Base-by-base conservation (phyloP, 2,888 invertebrate genomes). In the Metellina segmentata region DNA sequence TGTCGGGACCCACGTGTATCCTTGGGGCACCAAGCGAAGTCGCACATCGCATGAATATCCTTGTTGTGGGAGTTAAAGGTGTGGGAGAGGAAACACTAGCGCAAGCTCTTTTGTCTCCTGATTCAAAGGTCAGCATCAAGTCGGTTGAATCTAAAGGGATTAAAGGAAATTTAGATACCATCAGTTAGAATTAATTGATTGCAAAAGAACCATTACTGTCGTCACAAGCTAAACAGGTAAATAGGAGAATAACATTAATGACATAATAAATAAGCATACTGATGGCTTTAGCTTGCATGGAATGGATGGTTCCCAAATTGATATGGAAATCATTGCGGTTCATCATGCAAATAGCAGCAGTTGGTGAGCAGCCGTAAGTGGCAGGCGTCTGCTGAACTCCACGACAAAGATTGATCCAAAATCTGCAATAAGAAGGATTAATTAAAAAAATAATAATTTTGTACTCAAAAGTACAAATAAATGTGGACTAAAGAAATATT, bases 371-470 rank as follows among this genome's bases (percentile, higher is more conserved):
- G 6, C 77, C 87, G 6, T 16, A 13, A 4, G 70, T 83, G 11
- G 8, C 20, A 4, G 13, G 4, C 6, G 72, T 75, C 16, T 48
- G 51, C n/a, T 83, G 90, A 20, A 90, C 69, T 51, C 90, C 92
- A 71, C 85, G 83, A 71, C 92, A 92, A n/a, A 92, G 13, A 51
- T 92, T 92, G 13, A 92, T 85, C 83, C 83, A 92, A 49, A 83
- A 92, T 0, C 92, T 92, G 20, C n/a, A 70, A 75, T 7, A 51
- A 49, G n/a, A 78, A 7, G 16, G 6, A 52, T 11, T 16, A 4
- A 78, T 78, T 75, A 61, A 5, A 8, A 9, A 16, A 11, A 34
- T 34, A 34, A 8, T 11, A 61, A 61, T 61, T 61, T 7, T 61
- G 61, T 6, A 7, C 6, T 0, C 13, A 61, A 8, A 61, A 61